phyloP scores from a whole-genome alignment of 2,113 vertebrate genomes.

The Melanerpes formicivorus region DNA sequence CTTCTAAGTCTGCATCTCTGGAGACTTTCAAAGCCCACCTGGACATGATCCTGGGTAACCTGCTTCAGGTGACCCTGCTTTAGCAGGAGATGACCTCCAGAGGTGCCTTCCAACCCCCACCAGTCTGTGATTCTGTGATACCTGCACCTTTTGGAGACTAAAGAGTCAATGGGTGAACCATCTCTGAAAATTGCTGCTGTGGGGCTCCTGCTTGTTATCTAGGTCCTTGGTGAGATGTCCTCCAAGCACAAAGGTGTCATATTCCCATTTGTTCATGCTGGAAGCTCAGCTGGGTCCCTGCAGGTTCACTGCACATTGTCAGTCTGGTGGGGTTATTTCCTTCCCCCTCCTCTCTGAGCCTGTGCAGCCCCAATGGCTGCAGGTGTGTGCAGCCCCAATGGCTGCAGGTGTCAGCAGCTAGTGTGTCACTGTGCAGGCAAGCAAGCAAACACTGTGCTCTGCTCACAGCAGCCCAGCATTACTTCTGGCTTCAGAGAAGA shows the following conservation, averaged over 20 bases:
- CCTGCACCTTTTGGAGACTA: not conserved
- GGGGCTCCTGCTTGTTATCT: not conserved
- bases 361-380: fast-evolving
- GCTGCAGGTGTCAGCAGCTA: not conserved
- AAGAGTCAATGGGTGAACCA: not conserved
- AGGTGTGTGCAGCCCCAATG: not conserved
- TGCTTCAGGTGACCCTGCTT: too few species aligned
- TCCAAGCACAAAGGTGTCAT: not conserved
- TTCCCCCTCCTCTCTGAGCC: not conserved
- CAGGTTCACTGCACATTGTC: fast-evolving
- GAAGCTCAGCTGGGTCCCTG: not conserved
- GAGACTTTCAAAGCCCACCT: too few species aligned
- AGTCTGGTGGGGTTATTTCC: not conserved
- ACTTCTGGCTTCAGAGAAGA: not conserved
- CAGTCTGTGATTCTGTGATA: not conserved
- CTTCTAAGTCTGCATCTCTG: not conserved
- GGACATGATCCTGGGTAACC: too few species aligned
- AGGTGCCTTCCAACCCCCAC: too few species aligned
- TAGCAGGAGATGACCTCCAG: too few species aligned
- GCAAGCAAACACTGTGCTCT: not conserved
- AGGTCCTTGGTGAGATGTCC: not conserved
- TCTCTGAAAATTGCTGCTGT: not conserved
- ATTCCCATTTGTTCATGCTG: not conserved
- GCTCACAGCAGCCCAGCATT: not conserved
- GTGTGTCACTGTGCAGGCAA: fast-evolving